Evolutionary conservation across 2,888 invertebrate genomes (phyloP).

Genomic region (Saturnia japonica): DNA sequence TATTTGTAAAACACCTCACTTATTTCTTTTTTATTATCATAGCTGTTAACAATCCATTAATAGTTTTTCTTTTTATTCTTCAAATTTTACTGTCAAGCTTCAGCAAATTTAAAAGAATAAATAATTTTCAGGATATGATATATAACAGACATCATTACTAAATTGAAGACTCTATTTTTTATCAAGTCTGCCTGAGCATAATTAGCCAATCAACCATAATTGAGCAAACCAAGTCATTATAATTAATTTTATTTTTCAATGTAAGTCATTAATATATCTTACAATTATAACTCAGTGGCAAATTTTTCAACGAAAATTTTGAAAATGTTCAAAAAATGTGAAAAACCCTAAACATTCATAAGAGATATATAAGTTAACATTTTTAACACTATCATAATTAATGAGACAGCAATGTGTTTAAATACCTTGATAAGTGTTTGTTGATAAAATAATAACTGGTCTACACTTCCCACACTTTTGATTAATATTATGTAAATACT

Average conservation of each 20-base stretch:
- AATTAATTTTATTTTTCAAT: too few species aligned
- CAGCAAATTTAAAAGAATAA: too few species aligned
- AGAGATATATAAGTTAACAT: background rate
- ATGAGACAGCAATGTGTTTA: slow-evolving; percentile 2
- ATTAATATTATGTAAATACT: background rate
- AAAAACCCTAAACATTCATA: background rate
- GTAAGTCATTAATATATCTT: too few species aligned
- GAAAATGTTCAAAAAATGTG: background rate
- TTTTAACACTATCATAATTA: slow-evolving; percentile 10
- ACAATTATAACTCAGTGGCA: too few species aligned
- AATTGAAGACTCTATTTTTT: background rate
- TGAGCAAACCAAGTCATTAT: background rate
- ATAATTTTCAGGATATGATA: background rate
- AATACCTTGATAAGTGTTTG: slow-evolving; percentile 3
- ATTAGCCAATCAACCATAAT: background rate
- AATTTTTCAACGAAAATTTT: background rate
- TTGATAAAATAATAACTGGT: background rate
- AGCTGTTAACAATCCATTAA: too few species aligned
- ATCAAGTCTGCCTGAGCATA: background rate
- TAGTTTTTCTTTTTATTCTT: too few species aligned
- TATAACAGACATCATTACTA: too few species aligned
- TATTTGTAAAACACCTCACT: too few species aligned
- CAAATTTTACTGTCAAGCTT: too few species aligned
- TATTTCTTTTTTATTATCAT: too few species aligned
- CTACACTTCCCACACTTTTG: background rate